These are phyloP conservation scores for Falcunculus frontatus DNA, from an alignment of 2,113 vertebrate genomes.

Conservation along the genomic window DNA sequence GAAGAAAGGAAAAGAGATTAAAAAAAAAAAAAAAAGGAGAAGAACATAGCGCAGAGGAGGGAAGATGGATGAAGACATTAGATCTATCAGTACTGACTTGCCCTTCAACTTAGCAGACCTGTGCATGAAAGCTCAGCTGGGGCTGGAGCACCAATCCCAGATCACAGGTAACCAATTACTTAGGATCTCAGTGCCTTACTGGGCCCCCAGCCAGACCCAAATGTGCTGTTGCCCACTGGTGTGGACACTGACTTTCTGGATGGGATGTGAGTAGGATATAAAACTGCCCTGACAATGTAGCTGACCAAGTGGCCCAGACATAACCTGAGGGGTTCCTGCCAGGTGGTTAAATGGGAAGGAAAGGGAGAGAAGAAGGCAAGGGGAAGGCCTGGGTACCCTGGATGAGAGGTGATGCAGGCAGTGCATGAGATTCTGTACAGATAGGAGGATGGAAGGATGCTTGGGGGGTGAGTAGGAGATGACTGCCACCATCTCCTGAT, in stretches of 20 bases:
- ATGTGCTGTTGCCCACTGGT: fast-evolving
- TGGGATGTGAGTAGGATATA: background rate
- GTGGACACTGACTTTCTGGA: background rate
- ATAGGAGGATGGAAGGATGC: background rate
- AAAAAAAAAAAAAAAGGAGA: background rate
- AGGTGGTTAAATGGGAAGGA: background rate
- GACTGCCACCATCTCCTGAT: background rate
- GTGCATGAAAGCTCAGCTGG: background rate
- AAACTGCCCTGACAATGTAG: background rate
- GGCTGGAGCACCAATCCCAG: background rate
- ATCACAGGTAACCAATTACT: background rate
- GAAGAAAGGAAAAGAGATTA: background rate
- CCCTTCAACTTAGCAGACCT: background rate
- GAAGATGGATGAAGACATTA: background rate
- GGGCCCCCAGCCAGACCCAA: background rate
- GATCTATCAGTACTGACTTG: background rate
- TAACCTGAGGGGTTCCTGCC: background rate
- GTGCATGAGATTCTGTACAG: background rate
- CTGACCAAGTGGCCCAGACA: background rate
- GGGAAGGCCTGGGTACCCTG: background rate
- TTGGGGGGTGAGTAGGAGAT: background rate
- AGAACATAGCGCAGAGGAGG: background rate
- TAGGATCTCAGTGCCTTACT: background rate
- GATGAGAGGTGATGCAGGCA: background rate
- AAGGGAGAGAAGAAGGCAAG: background rate